Evolutionary conservation across 2,797 vertebrate genomes (phyloP), one percentile per base, ranked within the genome.

Genomic region (Sebastes oblongus): DNA sequence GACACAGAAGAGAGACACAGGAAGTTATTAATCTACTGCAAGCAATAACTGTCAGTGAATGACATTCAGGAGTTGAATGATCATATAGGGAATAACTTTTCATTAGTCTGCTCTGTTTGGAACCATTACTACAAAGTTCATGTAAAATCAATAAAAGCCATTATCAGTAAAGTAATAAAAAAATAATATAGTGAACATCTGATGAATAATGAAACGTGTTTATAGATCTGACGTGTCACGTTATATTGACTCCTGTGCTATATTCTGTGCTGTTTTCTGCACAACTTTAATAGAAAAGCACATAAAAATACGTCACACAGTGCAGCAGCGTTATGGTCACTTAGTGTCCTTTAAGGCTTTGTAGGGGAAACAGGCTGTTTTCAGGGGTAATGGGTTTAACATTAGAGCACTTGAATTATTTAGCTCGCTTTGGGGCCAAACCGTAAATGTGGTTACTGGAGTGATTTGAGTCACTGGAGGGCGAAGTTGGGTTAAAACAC

Each of bases 401-500:
- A 61, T 75, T 29, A 39, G 34, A 76, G 72, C 67, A 42, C 66
- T 61, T 92, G 58, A 94, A 92, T 94, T 81, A 93, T 93, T 94
- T 74, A 86, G 25, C 55, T 72, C 4, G 11, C 56, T 61, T 16
- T 66, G 8, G 77, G 69, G 78, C 68, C 66, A 71, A 83, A 82
- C 27, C 69, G 77, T 80, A 61, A 65, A 73, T 65, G 72, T 67
- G 73, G 72, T 66, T 71, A 54, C 29, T 73, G 74, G 72, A 85
- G 59, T 50, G 70, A 74, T 59, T 71, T 34, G 75, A 81, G 50
- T 81, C 68, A 80, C 69, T 74, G 69, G 84, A 85, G 66, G 50
- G 70, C 8, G 20, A 85, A 81, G 79, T 70, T 68, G 55, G 16
- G 60, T 77, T 52, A 8, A 64, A 65, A 66, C 88, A 97, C 98